These are phyloP conservation scores for Pristionchus maxplancki DNA, from an alignment of 2,888 invertebrate genomes.

Conservation along the genomic window DNA sequence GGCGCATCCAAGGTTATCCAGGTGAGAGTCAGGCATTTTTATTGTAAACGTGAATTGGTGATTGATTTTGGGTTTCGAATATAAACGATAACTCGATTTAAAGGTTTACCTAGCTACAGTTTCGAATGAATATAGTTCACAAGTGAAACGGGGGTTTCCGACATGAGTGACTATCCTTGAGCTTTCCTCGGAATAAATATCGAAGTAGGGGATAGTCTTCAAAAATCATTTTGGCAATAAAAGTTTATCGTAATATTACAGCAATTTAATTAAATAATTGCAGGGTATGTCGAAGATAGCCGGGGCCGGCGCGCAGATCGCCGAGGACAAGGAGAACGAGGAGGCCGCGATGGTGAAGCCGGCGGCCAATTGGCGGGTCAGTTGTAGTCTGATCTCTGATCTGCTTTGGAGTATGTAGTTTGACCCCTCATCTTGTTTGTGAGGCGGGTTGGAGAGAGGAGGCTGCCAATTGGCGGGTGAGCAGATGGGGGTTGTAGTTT, in stretches of 20 bases:
- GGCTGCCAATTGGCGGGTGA: too few species aligned
- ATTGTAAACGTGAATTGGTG: too few species aligned
- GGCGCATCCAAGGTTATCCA: constrained; percentile 81
- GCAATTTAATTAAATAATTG: too few species aligned
- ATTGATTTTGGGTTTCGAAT: too few species aligned
- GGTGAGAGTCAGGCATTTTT: constrained; percentile 33
- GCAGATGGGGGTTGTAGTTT: neutral
- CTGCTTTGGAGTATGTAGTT: neutral
- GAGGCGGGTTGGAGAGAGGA: too few species aligned
- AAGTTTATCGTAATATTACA: too few species aligned
- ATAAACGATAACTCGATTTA: too few species aligned
- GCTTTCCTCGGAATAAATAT: neutral
- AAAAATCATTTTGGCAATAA: too few species aligned
- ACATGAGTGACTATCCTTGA: neutral
- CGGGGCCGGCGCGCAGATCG: constrained; percentile 81
- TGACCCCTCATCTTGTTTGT: neutral
- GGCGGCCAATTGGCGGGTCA: constrained; percentile 69
- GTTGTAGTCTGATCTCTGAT: neutral
- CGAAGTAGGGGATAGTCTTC: too few species aligned
- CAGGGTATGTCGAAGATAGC: constrained; percentile 90
- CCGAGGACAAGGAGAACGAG: constrained; percentile 65
- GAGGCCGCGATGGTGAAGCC: constrained; percentile 61
- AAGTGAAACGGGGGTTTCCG: too few species aligned
- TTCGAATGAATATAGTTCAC: too few species aligned
- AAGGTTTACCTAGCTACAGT: too few species aligned